Evolutionary conservation across 2,113 vertebrate species (phyloP).

Genomic region (Lota lota): DNA sequence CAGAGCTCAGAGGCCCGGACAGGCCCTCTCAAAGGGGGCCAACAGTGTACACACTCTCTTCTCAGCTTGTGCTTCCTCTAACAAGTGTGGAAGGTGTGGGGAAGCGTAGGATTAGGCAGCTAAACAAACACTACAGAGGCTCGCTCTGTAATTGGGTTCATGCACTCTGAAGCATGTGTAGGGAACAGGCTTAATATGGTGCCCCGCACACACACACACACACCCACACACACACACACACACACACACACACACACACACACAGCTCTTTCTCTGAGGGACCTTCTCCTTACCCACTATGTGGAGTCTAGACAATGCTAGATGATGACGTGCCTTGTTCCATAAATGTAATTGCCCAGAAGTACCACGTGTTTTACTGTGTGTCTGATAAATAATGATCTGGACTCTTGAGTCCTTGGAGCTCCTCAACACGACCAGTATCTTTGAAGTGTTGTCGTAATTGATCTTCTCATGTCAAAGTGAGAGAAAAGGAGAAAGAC

Average conservation of each 20-base stretch:
- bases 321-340: too few species aligned
- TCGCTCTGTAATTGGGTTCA: constrained; percentile 22
- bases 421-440: too few species aligned
- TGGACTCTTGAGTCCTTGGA: too few species aligned
- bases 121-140: constrained; percentile 30
- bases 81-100: constrained; percentile 8
- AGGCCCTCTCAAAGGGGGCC: neutral
- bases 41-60: neutral
- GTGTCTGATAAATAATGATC: too few species aligned
- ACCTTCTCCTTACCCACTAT: too few species aligned
- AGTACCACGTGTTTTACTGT: too few species aligned
- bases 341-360: too few species aligned
- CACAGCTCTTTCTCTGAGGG: neutral
- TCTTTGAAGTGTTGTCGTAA: too few species aligned
- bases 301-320: too few species aligned
- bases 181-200: neutral
- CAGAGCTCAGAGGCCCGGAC: neutral
- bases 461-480: too few species aligned
- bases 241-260: constrained; percentile 2
- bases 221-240: neutral
- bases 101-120: constrained; percentile 6
- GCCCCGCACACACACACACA: neutral
- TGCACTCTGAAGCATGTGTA: constrained; percentile 3
- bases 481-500: too few species aligned
- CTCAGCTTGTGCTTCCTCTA: neutral